A percentile compares a stretch with the other conserved stretches of the same genome.
phyloP scores from a whole-genome alignment of 2,888 invertebrate genomes.

The Uloborus plumipes region DNA sequence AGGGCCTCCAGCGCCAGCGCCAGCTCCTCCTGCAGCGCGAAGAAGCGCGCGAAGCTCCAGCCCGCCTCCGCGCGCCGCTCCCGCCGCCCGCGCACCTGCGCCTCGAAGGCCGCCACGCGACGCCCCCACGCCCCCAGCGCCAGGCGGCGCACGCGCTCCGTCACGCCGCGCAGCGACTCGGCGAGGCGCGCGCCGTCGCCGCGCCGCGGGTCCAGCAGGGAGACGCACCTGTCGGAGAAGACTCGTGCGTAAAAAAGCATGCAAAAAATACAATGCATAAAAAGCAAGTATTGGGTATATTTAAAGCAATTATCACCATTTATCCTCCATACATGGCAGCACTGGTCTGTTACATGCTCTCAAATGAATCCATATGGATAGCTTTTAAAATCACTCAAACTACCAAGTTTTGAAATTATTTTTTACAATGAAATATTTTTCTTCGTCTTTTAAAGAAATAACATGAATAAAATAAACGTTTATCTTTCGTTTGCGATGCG shows the following conservation, averaged over 20 bases:
- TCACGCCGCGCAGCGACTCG: constrained; percentile 75
- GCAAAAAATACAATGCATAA: too few relatives aligned
- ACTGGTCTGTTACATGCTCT: too few relatives aligned
- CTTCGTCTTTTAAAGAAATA: too few relatives aligned
- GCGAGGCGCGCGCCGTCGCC: constrained; percentile 83
- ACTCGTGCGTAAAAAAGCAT: neutral
- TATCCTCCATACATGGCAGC: too few relatives aligned
- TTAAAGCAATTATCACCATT: too few relatives aligned
- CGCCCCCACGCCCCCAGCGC: constrained; percentile 89
- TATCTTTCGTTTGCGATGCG: too few relatives aligned
- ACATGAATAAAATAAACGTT: too few relatives aligned
- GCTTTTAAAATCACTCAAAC: too few relatives aligned
- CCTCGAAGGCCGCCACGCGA: constrained; percentile 82
- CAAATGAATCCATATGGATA: too few relatives aligned
- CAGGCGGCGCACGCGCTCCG: constrained; percentile 85
- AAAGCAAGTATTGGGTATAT: too few relatives aligned
- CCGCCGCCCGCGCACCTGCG: constrained; percentile 88
- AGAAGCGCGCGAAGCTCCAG: constrained; percentile 96
- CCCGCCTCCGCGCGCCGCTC: constrained; percentile 90
- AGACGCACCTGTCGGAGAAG: constrained; percentile 82
- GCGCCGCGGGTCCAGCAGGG: constrained; percentile 91
- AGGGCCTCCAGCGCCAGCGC: constrained; percentile 95
- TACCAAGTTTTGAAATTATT: too few relatives aligned
- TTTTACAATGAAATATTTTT: too few relatives aligned
- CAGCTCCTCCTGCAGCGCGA: constrained; percentile 93